phyloP scores from a whole-genome alignment of 2,113 vertebrate species.

The Laticauda colubrina region DNA sequence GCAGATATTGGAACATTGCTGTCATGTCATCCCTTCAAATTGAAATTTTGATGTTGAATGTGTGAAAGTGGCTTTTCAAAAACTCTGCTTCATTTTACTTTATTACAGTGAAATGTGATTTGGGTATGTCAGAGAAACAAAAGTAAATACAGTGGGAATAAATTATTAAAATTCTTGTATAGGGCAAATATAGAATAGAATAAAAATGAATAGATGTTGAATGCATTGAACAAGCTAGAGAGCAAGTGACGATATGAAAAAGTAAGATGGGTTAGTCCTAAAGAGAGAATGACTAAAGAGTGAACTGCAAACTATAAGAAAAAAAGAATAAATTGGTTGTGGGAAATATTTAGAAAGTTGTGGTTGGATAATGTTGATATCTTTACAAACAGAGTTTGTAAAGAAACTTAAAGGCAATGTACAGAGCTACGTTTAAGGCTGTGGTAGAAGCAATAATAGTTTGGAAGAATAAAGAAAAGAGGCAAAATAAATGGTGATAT shows the following conservation, averaged over 20 bases:
- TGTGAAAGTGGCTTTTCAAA: neutral
- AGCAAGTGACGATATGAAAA: neutral
- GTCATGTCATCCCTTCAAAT: neutral
- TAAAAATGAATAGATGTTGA: neutral
- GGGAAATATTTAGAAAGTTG: neutral
- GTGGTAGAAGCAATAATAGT: neutral
- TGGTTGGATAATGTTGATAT: neutral
- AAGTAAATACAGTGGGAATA: neutral
- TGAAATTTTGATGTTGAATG: neutral
- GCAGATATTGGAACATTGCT: neutral
- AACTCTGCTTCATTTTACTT: neutral
- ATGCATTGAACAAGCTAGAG: neutral
- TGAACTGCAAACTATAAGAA: neutral
- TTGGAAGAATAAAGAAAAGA: neutral
- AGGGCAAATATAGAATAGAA: neutral
- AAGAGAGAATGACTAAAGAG: neutral
- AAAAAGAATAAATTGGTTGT: neutral
- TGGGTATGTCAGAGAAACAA: neutral
- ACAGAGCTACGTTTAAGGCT: neutral
- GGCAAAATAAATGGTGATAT: neutral
- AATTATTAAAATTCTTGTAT: neutral
- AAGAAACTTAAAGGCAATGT: neutral
- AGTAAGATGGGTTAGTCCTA: neutral
- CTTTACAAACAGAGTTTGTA: neutral
- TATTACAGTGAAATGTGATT: neutral